Evolutionary conservation across 2,113 vertebrate genomes (phyloP).

Genomic region (Erythrolamprus reginae): DNA sequence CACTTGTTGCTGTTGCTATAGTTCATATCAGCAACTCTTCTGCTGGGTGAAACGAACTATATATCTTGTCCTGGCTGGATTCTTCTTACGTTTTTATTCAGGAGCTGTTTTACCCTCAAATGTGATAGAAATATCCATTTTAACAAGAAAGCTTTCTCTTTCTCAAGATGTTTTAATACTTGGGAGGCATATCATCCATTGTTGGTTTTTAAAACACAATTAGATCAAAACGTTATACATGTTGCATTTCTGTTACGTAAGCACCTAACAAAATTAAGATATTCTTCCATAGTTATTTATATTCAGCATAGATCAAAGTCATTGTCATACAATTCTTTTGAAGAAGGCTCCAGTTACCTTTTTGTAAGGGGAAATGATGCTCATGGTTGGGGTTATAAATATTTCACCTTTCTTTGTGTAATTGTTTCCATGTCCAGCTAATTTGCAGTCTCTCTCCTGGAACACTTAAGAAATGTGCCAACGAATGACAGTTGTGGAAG

Average conservation of each 20-base stretch:
- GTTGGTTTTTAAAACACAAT: not conserved
- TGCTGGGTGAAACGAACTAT: not conserved
- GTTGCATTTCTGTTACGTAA: not conserved
- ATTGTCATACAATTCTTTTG: not conserved
- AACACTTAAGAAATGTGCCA: conserved; percentile 1
- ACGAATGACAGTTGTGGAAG: not conserved
- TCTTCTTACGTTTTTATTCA: not conserved
- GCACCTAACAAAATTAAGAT: not conserved
- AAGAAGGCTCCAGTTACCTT: not conserved
- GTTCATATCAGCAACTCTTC: not conserved
- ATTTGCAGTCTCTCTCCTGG: not conserved
- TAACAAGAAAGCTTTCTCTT: not conserved
- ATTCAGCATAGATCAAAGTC: not conserved
- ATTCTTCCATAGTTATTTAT: not conserved
- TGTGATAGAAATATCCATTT: not conserved
- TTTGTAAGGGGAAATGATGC: not conserved
- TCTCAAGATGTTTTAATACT: not conserved
- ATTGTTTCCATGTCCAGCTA: not conserved
- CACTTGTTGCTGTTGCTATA: not conserved
- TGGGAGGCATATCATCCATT: not conserved
- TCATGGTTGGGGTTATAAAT: not conserved
- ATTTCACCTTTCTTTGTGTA: conserved; percentile 15
- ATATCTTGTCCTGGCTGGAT: not conserved
- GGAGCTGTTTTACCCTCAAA: not conserved
- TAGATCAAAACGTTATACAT: not conserved